A percentile compares a stretch with the other conserved stretches of the same genome.
phyloP scores from a whole-genome alignment of 2,797 vertebrate genomes.

The Varecia variegata region DNA sequence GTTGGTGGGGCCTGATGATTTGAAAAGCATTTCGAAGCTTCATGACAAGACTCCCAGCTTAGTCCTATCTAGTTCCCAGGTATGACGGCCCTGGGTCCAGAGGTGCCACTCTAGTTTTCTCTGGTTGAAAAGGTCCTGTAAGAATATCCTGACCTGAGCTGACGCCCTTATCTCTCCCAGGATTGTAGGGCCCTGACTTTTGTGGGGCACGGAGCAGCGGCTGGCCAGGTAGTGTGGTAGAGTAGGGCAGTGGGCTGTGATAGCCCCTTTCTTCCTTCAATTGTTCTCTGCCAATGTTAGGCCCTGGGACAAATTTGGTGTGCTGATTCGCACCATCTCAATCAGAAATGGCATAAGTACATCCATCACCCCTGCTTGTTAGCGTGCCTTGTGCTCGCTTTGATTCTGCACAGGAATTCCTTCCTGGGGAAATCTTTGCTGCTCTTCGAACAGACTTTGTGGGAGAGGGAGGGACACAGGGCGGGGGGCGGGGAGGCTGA shows the following conservation, averaged over 20 bases:
- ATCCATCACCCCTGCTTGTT: background rate
- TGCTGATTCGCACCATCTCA: background rate
- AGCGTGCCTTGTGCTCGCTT: background rate
- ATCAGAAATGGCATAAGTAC: background rate
- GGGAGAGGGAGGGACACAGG: background rate
- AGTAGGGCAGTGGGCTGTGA: fast-evolving
- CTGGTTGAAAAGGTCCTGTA: background rate
- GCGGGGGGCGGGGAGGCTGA: fast-evolving
- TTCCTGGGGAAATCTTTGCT: background rate
- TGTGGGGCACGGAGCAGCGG: background rate
- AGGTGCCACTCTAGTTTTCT: background rate
- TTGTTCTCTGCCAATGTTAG: background rate
- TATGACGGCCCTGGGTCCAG: background rate
- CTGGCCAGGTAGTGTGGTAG: fast-evolving
- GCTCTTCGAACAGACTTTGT: background rate
- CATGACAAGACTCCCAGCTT: background rate
- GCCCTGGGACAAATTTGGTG: background rate
- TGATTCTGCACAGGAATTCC: background rate
- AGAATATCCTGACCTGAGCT: background rate
- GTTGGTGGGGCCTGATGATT: background rate
- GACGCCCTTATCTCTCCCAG: background rate
- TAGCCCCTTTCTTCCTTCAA: background rate
- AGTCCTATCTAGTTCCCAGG: background rate
- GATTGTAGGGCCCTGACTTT: background rate
- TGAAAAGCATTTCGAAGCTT: background rate